Base-by-base conservation (phyloP, 2,888 invertebrate species). In the Clunio marinus region DNA sequence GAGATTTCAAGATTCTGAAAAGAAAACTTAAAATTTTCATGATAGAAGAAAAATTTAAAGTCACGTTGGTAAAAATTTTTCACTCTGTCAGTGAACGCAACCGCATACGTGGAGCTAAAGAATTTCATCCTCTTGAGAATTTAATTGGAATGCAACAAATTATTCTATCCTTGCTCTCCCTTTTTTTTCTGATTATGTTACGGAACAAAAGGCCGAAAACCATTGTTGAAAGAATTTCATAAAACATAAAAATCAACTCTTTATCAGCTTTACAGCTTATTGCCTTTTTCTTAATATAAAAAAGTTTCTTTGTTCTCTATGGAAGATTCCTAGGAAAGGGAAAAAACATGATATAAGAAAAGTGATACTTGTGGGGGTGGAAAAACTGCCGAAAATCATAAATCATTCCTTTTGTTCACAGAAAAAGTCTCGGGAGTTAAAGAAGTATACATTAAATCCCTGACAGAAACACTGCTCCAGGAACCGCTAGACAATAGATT, bases 211-310 rank as follows among this genome's bases (percentile, higher is more conserved):
- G 32, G 57, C n/a, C 57, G 25, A 25, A 7, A 57, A 57, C 57
- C 57, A n/a, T 51, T 13, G 10, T 25, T 2, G 2, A 20, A 51
- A 8, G n/a, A n/a, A 20, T 3, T 24, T 13, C 3, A 15, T 2
- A 25, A 13, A 27, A 57, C 27, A 57, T 24, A 57, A 57, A 57
- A 57, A 57, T 57, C 57, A 57, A 57, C 57, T 57, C 57, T 66
- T 66, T 66, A 66, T 66, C 66, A 66, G 51, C 66, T 66, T 66
- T 66, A 13, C 66, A 55, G 66, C 66, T 66, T 66, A 66, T 66
- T 66, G 66, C 66, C n/a, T 66, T 66, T 28, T 65, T n/a, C 55
- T 55, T 66, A 28, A 63, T 63, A 46, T 32, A 24, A 27, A 46
- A 63, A 62, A 55, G 55, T 25, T 66, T 66, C 20, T 55, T 66